Conservation (phyloP, 64 coral and sea anemone species). For the Actinia equina region DNA sequence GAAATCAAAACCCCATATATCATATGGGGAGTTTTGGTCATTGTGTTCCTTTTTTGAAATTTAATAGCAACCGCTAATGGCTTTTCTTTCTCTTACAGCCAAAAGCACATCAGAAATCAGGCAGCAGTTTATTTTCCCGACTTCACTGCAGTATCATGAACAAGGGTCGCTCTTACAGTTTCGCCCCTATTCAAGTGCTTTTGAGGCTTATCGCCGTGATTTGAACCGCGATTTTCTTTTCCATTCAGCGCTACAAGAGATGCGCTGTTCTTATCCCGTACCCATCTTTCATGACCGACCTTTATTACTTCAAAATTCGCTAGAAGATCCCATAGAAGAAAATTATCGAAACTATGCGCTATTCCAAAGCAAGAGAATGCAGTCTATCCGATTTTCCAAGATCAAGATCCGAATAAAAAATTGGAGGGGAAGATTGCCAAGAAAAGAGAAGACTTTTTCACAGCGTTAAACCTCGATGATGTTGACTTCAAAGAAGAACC, state of each 20-base stretch:
- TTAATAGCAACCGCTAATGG: conserved; percentile 17
- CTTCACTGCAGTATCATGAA: background rate
- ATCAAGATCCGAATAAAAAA: background rate
- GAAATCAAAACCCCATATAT: background rate
- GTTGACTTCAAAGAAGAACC: conserved; percentile 24
- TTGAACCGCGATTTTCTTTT: background rate
- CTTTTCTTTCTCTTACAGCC: conserved; percentile 10
- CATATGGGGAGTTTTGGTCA: background rate
- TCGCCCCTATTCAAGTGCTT: conserved; percentile 7
- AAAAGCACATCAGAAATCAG: conserved; percentile 22
- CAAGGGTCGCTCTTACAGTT: background rate
- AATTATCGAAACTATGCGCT: background rate
- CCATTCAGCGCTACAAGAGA: conserved; percentile 2
- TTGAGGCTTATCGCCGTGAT: background rate
- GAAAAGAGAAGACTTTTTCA: background rate
- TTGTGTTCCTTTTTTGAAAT: conserved; percentile 16
- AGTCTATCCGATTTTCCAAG: background rate
- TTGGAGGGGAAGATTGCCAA: background rate
- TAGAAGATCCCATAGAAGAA: conserved; percentile 1
- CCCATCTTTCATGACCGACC: background rate
- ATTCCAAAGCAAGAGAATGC: background rate
- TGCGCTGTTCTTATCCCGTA: background rate
- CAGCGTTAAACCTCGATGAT: background rate
- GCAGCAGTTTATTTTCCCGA: background rate
- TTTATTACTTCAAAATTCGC: background rate